A percentile compares a stretch with the other conserved stretches of the same genome.
Evolutionary conservation across 2,888 invertebrate genomes (phyloP).

Genomic region (Chamaedrilus cognettii): DNA sequence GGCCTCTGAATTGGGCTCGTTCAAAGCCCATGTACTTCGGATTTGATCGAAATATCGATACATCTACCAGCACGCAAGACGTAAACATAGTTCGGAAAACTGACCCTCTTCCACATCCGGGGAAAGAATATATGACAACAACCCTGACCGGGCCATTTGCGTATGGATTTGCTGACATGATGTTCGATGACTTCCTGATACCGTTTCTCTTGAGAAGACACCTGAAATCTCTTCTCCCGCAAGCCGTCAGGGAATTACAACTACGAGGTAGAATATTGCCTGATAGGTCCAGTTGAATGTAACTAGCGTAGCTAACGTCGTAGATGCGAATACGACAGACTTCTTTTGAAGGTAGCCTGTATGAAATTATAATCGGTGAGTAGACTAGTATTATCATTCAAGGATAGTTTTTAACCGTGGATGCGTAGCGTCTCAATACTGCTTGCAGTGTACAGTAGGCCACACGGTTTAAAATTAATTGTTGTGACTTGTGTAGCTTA

Average conservation of each 20-base stretch:
- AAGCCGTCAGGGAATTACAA: not conserved
- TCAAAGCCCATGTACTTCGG: slow-evolving; percentile 4
- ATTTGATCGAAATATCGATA: slow-evolving; percentile 3
- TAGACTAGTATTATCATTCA: too few relatives aligned
- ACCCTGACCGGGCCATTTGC: not conserved
- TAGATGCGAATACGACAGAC: too few relatives aligned
- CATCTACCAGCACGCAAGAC: not conserved
- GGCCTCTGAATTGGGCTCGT: not conserved
- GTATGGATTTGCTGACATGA: not conserved
- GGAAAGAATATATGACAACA: not conserved
- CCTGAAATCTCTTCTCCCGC: not conserved
- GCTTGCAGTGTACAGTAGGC: too few relatives aligned
- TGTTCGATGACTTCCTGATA: not conserved
- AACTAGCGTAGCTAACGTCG: too few relatives aligned
- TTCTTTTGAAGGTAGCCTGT: too few relatives aligned
- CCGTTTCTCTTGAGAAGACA: not conserved
- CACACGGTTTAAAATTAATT: too few relatives aligned
- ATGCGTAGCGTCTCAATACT: too few relatives aligned
- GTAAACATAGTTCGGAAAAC: not conserved
- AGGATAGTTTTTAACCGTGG: too few relatives aligned
- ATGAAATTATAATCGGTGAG: too few relatives aligned
- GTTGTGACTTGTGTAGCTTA: too few relatives aligned
- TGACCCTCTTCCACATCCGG: not conserved
- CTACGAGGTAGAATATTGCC: not conserved
- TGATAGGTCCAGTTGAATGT: too few relatives aligned